Evolutionary conservation across 2,888 invertebrate genomes (phyloP).

Genomic region (Temnothorax unifasciatus): DNA sequence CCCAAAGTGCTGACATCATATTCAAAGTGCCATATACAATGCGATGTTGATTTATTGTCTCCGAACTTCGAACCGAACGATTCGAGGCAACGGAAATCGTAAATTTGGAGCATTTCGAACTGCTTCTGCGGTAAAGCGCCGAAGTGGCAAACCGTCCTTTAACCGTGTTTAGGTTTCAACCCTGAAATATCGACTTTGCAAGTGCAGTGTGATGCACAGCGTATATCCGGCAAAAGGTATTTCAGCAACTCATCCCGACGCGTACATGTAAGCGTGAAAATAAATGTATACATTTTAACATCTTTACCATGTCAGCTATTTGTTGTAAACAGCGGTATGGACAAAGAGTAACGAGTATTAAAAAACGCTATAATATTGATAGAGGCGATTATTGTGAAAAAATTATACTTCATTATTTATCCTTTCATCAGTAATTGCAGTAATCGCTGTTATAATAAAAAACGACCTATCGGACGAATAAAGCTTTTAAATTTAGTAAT

Average conservation of each 20-base stretch:
- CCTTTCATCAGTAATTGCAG: neutral
- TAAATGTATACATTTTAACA: constrained; percentile 40
- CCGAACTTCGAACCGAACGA: constrained; percentile 55
- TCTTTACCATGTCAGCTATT: constrained; percentile 39
- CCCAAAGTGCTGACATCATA: constrained; percentile 14
- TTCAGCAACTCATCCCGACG: constrained; percentile 60
- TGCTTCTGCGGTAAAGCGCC: constrained; percentile 19
- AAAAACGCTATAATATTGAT: neutral
- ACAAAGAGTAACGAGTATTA: neutral
- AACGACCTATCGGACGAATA: neutral
- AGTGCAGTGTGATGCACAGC: constrained; percentile 62
- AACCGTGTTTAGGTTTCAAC: constrained; percentile 68
- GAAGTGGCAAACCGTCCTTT: constrained; percentile 60
- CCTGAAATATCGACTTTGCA: constrained; percentile 73
- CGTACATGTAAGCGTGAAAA: constrained; percentile 27
- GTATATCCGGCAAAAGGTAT: constrained; percentile 66
- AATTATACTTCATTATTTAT: neutral
- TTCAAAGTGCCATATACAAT: constrained; percentile 37
- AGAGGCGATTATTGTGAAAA: neutral
- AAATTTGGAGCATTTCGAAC: constrained; percentile 60
- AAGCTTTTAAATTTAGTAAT: neutral
- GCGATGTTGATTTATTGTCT: constrained; percentile 50
- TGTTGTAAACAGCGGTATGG: constrained; percentile 13
- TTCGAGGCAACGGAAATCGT: constrained; percentile 62
- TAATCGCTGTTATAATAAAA: neutral